Evolutionary conservation across 2,888 invertebrate species (phyloP), one percentile per base, ranked within the genome.

Genomic region (Melitaea athalia): DNA sequence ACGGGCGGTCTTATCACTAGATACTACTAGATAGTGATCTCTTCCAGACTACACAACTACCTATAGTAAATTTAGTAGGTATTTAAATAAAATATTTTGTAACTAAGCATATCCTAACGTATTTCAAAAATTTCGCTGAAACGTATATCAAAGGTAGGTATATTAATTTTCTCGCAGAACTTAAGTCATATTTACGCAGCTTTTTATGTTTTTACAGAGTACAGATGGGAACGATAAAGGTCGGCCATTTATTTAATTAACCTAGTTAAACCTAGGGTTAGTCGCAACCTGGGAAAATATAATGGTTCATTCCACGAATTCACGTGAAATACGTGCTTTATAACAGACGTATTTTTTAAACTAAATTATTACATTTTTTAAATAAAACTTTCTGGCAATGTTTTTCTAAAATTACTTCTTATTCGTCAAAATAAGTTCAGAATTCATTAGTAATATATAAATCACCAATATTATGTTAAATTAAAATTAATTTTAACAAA

Each of bases 231-330:
- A 68, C 24, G 72, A 63, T 68, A 72, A 72, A 64, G 63, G 67
- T 67, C 55, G 70, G 62, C 15, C 65, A 70, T 59, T 71, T 50
- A 70, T 74, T 75, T 75, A 74, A 76, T 77, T 77, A 75, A 66
- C n/a, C 63, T 15, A 59, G 75, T 75, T 77, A 76, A 75, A 66
- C n/a, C 63, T 15, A 59, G 75, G 75, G 72, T 71, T 67, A 67
- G 59, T 50, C 31, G 62, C 45, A 50, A 43, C 31, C 52, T 65
- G 72, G 67, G 70, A 74, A 68, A 24, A 55, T 33, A 45, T 52
- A 55, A 24, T 61, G 31, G 67, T 47, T 24, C 3, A 43, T 38
- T 15, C 17, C 10, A 60, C 8, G 14, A 52, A 52, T 49, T 42
- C n/a, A n/a, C 47, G 47, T 55, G 0, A 15, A 45, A 63, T 42